Evolutionary conservation across 2,113 vertebrate species (phyloP).

Genomic region (Grantiella picta): DNA sequence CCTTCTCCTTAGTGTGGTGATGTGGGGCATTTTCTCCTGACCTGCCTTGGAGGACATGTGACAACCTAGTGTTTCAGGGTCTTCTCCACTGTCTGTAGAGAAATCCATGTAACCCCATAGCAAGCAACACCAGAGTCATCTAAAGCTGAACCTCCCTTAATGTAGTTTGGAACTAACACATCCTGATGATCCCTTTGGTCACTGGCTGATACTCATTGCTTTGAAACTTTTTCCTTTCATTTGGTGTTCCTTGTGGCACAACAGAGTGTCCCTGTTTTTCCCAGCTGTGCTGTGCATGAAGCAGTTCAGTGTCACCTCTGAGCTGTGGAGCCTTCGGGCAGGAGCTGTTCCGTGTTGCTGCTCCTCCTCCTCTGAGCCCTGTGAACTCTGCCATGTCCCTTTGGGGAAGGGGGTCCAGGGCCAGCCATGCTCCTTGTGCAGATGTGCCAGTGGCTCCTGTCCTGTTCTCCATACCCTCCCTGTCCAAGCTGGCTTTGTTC

Average conservation of each 20-base stretch:
- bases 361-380: not conserved
- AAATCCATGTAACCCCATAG: not conserved
- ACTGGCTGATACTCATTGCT: not conserved
- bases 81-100: not conserved
- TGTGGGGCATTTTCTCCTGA: fast-evolving
- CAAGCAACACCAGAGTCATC: not conserved
- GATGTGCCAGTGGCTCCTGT: not conserved
- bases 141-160: not conserved
- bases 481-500: not conserved
- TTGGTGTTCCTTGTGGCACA: not conserved
- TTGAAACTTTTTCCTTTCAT: not conserved
- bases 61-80: fast-evolving
- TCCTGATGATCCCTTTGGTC: not conserved
- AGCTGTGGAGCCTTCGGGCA: not conserved
- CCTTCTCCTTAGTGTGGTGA: not conserved
- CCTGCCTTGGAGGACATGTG: not conserved
- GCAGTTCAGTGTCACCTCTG: not conserved
- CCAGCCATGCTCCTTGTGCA: fast-evolving
- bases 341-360: not conserved
- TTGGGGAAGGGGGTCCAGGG: not conserved
- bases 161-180: not conserved
- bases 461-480: not conserved
- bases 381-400: not conserved
- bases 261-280: not conserved
- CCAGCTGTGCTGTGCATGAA: not conserved